Percentiles rank a stretch among this genome's conserved stretches.
Evolutionary conservation across 2,797 vertebrate genomes (phyloP).

Genomic region (Sebastolobus alascanus): DNA sequence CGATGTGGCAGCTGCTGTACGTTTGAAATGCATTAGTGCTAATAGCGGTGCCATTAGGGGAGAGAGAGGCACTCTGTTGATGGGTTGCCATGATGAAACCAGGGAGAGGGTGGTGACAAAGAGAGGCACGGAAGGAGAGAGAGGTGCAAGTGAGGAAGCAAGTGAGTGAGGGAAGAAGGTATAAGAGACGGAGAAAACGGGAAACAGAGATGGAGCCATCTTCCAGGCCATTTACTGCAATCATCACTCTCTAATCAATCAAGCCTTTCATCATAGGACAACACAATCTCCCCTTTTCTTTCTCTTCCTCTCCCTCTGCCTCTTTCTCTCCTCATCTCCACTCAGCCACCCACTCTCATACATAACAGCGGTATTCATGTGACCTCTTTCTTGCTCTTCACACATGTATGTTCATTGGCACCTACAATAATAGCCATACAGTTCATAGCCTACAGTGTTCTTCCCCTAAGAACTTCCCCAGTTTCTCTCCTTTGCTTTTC

Average conservation of each 20-base stretch:
- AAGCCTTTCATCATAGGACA: slow-evolving; percentile 89
- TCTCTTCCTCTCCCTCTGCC: slow-evolving; percentile 53
- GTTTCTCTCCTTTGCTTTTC: not conserved
- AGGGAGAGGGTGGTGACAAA: slow-evolving; percentile 59
- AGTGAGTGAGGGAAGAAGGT: slow-evolving; percentile 80
- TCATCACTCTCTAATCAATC: slow-evolving; percentile 90
- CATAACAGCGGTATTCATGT: slow-evolving; percentile 57
- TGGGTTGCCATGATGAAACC: slow-evolving; percentile 88
- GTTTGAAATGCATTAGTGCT: slow-evolving; percentile 94
- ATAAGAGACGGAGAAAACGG: slow-evolving; percentile 80
- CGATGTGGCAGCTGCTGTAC: slow-evolving; percentile 90
- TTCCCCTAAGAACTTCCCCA: too few species aligned
- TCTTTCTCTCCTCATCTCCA: slow-evolving; percentile 59
- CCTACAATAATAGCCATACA: not conserved
- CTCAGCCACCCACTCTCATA: slow-evolving; percentile 67
- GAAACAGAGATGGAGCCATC: slow-evolving; percentile 85
- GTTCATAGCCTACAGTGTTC: not conserved
- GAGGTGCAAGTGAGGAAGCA: slow-evolving; percentile 75
- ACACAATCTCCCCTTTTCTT: slow-evolving; percentile 69
- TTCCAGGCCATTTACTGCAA: slow-evolving; percentile 89
- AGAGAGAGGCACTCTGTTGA: slow-evolving; percentile 86
- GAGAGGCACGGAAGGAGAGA: slow-evolving; percentile 56
- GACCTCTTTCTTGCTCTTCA: slow-evolving; percentile 43
- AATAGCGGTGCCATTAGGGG: slow-evolving; percentile 93
- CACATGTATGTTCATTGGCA: slow-evolving; percentile 34